Evolutionary conservation across 2,888 invertebrate species (phyloP), one percentile per base, ranked within the genome.

Genomic region (Drosophila fungiperda): DNA sequence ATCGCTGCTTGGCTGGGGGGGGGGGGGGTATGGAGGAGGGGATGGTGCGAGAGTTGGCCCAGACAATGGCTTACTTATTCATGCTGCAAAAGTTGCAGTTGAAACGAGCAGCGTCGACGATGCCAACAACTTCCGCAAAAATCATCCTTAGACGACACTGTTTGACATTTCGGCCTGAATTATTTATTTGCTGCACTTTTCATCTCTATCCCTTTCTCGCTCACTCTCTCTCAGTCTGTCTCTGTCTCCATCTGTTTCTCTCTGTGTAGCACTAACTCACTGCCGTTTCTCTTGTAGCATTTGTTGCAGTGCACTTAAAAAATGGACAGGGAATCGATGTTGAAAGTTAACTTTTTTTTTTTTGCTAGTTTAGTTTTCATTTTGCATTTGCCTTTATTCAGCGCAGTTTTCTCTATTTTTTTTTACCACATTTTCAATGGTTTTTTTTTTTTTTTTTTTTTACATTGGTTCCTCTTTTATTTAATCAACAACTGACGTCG

Each of bases 131-230:
- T 90, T 87, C 87, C 90, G 90, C 82, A 86, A 78, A 90, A 87
- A 87, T 87, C 87, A 90, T 90, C 79, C 90, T 76, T 89, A 86
- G 87, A 90, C 86, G 83, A 76, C 86, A 83, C 76, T 79, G 90
- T 86, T 90, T 87, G 87, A 90, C 87, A 87, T 90, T 90, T 89
- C 76, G 80, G 87, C 83, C 87, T 87, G 90, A 81, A 87, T 90
- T 83, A 87, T 87, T 87, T 87, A 87, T 83, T 62, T 73, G 78
- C 71, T 87, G 90, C 90, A 90, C 90, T 87, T 72, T 49, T 54
- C 38, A 69, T 38, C 38, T 58, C 49, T 11, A 6, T 17, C 38
- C 36, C 42, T 40, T 38, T n/a, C n/a, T 29, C 12, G 1, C 7
- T 45, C 20, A 20, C 20, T 42, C 11, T 9, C 20, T 8, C 32